These are phyloP conservation scores for Forbesichthys papilliferus DNA, from an alignment of 2,113 vertebrate species.

Conservation along the genomic window DNA sequence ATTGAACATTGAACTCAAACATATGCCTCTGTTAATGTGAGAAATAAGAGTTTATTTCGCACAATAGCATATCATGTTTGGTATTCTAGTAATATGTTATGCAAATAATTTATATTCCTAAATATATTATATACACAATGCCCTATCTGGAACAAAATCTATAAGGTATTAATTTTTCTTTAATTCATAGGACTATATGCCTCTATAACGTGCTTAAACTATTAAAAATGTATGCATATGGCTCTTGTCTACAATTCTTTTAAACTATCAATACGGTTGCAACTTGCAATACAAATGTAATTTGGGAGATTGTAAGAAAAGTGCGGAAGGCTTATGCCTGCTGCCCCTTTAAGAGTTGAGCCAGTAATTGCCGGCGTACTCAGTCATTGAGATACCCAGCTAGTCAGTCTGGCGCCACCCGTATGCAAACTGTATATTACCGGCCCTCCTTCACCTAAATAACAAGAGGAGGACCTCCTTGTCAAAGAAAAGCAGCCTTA, in stretches of 20 bases:
- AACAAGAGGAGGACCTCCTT: constrained; percentile 80
- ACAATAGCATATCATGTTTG: no score
- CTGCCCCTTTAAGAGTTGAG: constrained; percentile 85
- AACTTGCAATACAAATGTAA: neutral
- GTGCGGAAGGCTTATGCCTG: constrained; percentile 48
- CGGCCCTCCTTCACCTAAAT: constrained; percentile 87
- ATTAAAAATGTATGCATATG: neutral
- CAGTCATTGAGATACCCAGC: constrained; percentile 84
- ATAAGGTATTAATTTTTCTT: no score
- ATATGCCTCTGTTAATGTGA: neutral
- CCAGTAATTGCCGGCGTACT: constrained; percentile 76
- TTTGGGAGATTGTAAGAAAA: neutral
- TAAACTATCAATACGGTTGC: neutral
- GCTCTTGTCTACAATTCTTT: neutral
- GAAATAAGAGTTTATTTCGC: neutral
- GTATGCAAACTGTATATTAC: constrained; percentile 90
- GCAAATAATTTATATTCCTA: no score
- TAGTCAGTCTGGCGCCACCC: constrained; percentile 90
- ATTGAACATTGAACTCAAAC: neutral
- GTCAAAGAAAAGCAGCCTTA: constrained; percentile 68
- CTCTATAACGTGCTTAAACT: neutral
- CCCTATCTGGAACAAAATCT: no score
- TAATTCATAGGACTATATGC: no score
- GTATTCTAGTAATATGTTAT: no score
- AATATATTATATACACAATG: no score